phyloP scores from a whole-genome alignment of 2,888 invertebrate genomes.

The Protula sp. region DNA sequence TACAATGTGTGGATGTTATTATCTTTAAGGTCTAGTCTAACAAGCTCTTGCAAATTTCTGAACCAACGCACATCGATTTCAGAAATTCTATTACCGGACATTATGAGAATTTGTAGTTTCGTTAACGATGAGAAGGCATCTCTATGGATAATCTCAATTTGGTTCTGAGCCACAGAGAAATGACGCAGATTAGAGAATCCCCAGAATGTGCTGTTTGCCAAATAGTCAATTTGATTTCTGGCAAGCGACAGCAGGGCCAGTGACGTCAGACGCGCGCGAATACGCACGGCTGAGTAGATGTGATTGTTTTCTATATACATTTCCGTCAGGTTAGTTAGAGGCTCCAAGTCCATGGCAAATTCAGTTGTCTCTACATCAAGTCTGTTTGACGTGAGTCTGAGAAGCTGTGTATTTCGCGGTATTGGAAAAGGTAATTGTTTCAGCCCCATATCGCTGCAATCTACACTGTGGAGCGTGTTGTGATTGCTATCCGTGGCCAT shows the following conservation, averaged over 20 bases:
- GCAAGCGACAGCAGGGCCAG: conserved; percentile 3
- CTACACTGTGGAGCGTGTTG: no score
- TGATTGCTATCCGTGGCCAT: no score
- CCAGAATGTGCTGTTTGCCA: conserved; percentile 8
- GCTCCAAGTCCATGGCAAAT: no score
- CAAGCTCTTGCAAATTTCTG: conserved; percentile 1
- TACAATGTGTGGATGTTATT: conserved; percentile 11
- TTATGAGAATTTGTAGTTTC: not conserved
- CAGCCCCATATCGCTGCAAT: conserved; percentile 9
- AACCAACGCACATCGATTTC: conserved; percentile 10
- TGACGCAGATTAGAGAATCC: not conserved
- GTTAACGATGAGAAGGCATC: conserved; percentile 8
- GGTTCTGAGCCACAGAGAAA: conserved; percentile 6
- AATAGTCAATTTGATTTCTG: conserved; percentile 10
- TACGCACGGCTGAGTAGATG: no score
- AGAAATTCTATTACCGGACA: conserved; percentile 7
- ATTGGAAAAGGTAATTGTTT: conserved; percentile 6
- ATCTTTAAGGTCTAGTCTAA: conserved; percentile 7
- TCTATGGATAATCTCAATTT: conserved; percentile 7
- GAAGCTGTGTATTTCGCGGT: conserved; percentile 2
- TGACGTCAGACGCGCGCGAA: no score
- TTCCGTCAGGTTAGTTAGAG: conserved; percentile 3
- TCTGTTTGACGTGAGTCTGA: conserved; percentile 4
- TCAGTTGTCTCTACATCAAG: no score
- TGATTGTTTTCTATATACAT: conserved; percentile 7